Evolutionary conservation across 2,888 invertebrate species (phyloP).

Genomic region (Campoplex nolae): DNA sequence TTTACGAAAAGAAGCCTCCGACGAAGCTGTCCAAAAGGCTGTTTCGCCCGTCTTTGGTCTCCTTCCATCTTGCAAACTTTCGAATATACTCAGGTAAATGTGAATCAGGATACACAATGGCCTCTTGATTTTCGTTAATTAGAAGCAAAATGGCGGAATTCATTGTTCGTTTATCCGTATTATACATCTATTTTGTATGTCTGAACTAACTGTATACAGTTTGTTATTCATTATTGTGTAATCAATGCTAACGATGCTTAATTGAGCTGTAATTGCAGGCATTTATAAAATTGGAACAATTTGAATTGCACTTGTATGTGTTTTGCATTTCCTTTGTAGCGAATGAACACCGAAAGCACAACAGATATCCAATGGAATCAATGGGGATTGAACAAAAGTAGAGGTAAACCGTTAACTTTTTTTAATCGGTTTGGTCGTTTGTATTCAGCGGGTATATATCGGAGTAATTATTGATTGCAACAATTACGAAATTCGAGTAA

Average conservation of each 20-base stretch:
- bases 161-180: not conserved
- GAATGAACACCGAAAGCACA: not conserved
- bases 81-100: not conserved
- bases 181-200: not conserved
- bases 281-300: not conserved
- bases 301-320: not conserved
- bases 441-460: not conserved
- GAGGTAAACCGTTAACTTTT: not conserved
- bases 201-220: not conserved
- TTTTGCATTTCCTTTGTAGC: not conserved
- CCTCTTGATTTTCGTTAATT: not conserved
- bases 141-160: not conserved
- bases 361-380: not conserved
- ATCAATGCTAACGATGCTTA: not conserved
- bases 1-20: constrained; percentile 30
- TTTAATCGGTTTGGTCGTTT: not conserved
- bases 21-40: constrained; percentile 17
- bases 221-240: not conserved
- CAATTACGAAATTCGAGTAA: not conserved
- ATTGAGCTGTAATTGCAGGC: not conserved
- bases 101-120: constrained; percentile 2
- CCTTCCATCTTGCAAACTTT: not conserved
- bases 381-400: not conserved
- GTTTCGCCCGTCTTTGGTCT: constrained; percentile 6
- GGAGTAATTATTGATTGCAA: not conserved